These are phyloP conservation scores for Psittacula echo DNA, from an alignment of 2,797 vertebrate species.

Conservation along the genomic window DNA sequence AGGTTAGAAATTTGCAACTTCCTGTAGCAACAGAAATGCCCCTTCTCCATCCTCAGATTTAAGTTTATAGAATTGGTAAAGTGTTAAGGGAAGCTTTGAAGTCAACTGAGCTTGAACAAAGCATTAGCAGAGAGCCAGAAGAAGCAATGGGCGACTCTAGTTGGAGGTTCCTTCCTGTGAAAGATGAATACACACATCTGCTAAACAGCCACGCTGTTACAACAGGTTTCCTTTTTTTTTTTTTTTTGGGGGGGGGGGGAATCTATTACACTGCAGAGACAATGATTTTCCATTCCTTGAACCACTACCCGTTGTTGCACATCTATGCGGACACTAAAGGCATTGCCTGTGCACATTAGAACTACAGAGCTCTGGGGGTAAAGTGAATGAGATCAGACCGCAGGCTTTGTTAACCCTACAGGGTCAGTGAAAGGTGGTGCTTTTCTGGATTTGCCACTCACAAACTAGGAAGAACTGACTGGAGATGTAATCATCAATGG, in stretches of 20 bases:
- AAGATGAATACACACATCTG: not conserved
- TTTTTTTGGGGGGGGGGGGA: not conserved
- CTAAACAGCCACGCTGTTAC: not conserved
- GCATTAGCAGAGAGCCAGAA: not conserved
- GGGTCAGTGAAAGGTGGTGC: not conserved
- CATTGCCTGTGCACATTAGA: not conserved
- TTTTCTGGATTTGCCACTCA: not conserved
- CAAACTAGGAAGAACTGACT: not conserved
- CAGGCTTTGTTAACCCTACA: not conserved
- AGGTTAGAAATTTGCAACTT: not conserved
- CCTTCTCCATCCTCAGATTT: not conserved
- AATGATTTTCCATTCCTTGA: not conserved
- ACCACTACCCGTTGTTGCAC: not conserved
- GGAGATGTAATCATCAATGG: not conserved
- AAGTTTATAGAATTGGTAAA: not conserved
- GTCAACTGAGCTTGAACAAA: not conserved
- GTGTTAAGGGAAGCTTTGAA: conserved; percentile 8
- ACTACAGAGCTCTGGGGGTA: not conserved
- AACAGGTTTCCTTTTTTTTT: not conserved
- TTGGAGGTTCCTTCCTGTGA: not conserved
- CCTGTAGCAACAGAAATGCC: not conserved
- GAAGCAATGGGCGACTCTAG: not conserved
- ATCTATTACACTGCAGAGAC: not conserved
- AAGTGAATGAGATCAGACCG: not conserved
- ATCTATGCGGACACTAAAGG: not conserved